Conservation (phyloP, 2,888 invertebrate genomes). For the Epinotia nisella region DNA sequence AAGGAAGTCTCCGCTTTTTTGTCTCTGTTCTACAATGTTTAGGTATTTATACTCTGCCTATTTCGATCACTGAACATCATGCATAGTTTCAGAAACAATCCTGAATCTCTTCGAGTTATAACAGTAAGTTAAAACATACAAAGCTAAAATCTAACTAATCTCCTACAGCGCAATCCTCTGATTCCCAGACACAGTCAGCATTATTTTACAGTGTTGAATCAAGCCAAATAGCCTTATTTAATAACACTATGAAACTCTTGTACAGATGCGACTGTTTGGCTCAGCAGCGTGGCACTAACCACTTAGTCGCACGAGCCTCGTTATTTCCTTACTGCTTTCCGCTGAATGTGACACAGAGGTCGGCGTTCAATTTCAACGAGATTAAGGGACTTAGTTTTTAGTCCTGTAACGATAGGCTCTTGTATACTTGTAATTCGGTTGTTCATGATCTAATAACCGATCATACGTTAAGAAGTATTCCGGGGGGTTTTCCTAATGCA, state of each 20-base stretch:
- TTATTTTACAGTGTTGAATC: too few species aligned
- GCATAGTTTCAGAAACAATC: too few species aligned
- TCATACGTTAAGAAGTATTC: neutral
- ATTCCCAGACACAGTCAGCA: neutral
- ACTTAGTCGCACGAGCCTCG: neutral
- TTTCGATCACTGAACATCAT: too few species aligned
- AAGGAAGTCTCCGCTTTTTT: too few species aligned
- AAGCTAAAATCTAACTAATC: neutral
- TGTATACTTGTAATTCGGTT: slow-evolving; percentile 20
- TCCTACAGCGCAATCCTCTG: neutral
- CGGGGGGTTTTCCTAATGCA: too few species aligned
- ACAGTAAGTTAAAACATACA: too few species aligned
- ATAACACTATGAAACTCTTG: too few species aligned
- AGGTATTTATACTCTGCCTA: too few species aligned
- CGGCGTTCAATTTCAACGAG: slow-evolving; percentile 36
- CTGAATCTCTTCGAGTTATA: too few species aligned
- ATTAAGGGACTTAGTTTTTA: slow-evolving; percentile 28
- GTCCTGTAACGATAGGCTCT: slow-evolving; percentile 18
- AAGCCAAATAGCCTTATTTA: too few species aligned
- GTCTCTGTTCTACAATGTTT: too few species aligned
- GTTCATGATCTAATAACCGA: slow-evolving; percentile 15
- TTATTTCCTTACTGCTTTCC: slow-evolving; percentile 25
- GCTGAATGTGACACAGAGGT: slow-evolving; percentile 9
- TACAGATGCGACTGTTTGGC: too few species aligned
- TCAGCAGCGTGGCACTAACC: neutral